Evolutionary conservation across 2,113 vertebrate genomes (phyloP), one percentile per base, ranked within the genome.

Genomic region (Tamias sibiricus): DNA sequence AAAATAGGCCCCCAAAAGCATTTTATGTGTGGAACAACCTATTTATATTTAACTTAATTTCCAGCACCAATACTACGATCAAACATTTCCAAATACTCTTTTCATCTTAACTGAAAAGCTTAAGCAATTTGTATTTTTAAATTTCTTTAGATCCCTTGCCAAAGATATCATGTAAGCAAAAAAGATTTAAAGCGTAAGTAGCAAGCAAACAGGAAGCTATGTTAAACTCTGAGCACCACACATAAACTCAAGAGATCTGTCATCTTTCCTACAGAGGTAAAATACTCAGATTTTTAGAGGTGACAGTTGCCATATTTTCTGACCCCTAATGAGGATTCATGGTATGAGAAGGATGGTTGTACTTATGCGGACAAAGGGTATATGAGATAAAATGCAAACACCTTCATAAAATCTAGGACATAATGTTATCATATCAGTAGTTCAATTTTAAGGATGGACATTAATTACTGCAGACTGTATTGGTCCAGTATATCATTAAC

Each of bases 21-120:
- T 52, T 90, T 40, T 30, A 17, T 49, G 3, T 62, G 5, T 79
- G 12, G 2, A 47, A 68, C 9, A 68, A 57, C 35, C 72, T 16
- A 90, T 87, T 95, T 62, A 35, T 28, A 86, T 69, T 83, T 68
- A 16, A 89, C 20, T 76, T 84, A 47, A 64, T 79, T 91, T 94
- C 40, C 57, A 83, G 54, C 54, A 37, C 30, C 19, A 93, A 52
- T 52, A 69, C 6, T 10, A 80, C 10, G 11, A 86, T 57, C 66
- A 8, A 81, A 64, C 3, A 69, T 26, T 2, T 74, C 7, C 8
- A 37, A 8, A 35, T 82, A 49, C 3, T 9, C 4, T 59, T 68
- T 71, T 79, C 75, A 40, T 44, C 84, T 80, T 77, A 77, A 68
- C 3, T 68, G 8, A 19, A n/a, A 82, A 90, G 7, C 62, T 44